Evolutionary conservation across 2,113 vertebrate genomes (phyloP).

Genomic region (Aphelocoma coerulescens): DNA sequence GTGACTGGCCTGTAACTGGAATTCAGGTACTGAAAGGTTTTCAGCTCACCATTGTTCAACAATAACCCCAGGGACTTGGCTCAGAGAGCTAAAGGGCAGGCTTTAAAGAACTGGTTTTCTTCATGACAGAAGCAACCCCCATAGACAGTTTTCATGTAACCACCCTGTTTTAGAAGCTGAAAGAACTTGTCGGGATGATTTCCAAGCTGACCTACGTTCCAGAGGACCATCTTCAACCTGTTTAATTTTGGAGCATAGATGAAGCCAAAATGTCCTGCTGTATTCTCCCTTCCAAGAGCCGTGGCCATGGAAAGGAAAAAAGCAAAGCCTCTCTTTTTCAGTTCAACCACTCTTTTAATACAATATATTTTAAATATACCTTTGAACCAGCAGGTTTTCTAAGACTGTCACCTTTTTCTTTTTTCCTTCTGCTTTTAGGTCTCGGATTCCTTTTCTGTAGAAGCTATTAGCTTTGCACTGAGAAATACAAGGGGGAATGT

Average conservation of each 20-base stretch:
- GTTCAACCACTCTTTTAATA: background rate
- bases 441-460: background rate
- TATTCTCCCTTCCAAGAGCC: background rate
- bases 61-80: background rate
- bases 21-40: background rate
- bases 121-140: background rate
- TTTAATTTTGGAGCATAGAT: background rate
- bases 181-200: background rate
- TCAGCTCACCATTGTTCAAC: background rate
- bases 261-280: background rate
- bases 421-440: background rate
- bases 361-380: background rate
- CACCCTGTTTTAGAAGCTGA: background rate
- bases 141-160: background rate
- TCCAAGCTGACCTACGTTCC: background rate
- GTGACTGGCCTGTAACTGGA: background rate
- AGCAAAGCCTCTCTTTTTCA: background rate
- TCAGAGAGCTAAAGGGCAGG: background rate
- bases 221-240: background rate
- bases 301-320: background rate
- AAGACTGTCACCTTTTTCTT: background rate
- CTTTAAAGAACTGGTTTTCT: background rate
- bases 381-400: background rate
- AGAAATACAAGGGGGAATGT: slow-evolving; percentile 39
- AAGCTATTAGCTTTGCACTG: slow-evolving; percentile 3